These are phyloP conservation scores for Meganola albula DNA, from an alignment of 2,888 invertebrate species.

Conservation along the genomic window DNA sequence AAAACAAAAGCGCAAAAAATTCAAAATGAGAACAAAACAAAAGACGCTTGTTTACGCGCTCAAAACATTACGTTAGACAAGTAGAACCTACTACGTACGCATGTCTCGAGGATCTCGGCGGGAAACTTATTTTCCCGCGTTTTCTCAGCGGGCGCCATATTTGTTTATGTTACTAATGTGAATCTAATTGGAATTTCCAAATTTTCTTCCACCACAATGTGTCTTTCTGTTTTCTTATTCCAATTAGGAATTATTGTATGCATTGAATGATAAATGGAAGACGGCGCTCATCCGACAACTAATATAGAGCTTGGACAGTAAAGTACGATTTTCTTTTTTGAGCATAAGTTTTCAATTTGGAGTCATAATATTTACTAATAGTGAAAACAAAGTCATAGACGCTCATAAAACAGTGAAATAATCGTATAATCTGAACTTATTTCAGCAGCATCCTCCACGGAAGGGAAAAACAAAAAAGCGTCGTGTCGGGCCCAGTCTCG, in stretches of 20 bases:
- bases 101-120: constrained; percentile 62
- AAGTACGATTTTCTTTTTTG: no score
- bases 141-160: constrained; percentile 51
- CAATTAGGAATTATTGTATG: no score
- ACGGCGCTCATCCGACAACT: no score
- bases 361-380: no score
- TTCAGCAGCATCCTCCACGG: constrained; percentile 60
- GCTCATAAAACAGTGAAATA: constrained; percentile 34
- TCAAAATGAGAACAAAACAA: constrained; percentile 26
- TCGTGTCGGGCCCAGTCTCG: constrained; percentile 53
- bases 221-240: no score
- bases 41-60: constrained; percentile 25
- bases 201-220: no score
- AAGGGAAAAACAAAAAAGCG: constrained; percentile 61
- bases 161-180: constrained; percentile 46
- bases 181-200: constrained; percentile 52
- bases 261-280: no score
- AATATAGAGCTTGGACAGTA: no score
- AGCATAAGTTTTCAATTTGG: no score
- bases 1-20: not conserved
- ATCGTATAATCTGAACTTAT: constrained; percentile 52
- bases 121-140: constrained; percentile 74
- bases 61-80: constrained; percentile 62
- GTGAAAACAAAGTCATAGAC: no score
- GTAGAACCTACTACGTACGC: no score